Base-by-base conservation (phyloP, 1,140 invertebrate species). In the Zaprionus capensis region DNA sequence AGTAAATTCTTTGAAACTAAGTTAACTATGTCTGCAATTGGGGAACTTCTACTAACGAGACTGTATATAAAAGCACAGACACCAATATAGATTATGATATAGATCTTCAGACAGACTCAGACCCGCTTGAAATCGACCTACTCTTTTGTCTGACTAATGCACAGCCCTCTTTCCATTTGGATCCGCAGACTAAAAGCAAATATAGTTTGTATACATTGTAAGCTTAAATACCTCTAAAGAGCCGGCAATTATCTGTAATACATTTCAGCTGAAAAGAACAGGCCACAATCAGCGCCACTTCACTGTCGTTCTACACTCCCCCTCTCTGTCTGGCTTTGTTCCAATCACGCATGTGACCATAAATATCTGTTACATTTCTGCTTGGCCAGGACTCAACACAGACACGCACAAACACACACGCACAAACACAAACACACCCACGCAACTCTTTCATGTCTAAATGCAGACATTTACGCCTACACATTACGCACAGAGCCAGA, bases 401-500 rank as follows among this genome's bases (percentile, higher is more conserved):
- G 22, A 24, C 56, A 28, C n/a, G 44, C 20, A 55, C n/a, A 28
- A 15, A 51, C 41, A 67, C 26, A 51, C 44, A 20, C 12, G 15
- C 22, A 41, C 31, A 15, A 44, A 61, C 41, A 58, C 26, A 51
- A 12, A 26, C 31, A 56, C n/a, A 44, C 17, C 31, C 12, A 14
- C 41, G 14, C 68, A 87, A 87, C 80, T 82, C 84, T 83, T 88
- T 87, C 34, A 57, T 66, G 55, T 68, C 65, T 71, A 73, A 87
- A 78, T 83, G 78, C 69, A 90, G 85, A 81, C 71, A 85, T 81
- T 81, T 78, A 85, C 70, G 72, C 66, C 78, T 61, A 83, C 74
- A 81, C 71, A 75, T 83, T 82, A 86, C 80, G 76, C 80, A 82
- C 31, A 59, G 38, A 11, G 22, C 44, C 7, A 24, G 1, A 28